phyloP scores from a whole-genome alignment of 2,888 invertebrate genomes.

The Apamea crenata region DNA sequence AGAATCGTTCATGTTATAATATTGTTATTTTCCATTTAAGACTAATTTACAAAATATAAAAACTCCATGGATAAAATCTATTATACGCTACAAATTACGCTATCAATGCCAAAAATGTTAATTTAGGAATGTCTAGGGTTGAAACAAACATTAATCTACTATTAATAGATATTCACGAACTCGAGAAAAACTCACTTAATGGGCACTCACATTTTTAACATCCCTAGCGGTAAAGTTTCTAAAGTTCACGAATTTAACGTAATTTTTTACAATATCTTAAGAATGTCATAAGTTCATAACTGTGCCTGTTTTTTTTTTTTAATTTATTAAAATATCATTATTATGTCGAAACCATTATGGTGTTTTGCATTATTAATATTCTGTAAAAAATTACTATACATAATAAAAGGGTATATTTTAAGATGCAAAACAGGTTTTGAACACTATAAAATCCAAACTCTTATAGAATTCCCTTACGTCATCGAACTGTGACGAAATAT shows the following conservation, averaged over 20 bases:
- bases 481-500: not conserved
- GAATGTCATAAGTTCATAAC: conserved; percentile 37
- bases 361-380: conserved; percentile 27
- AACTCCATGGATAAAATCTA: conserved; percentile 56
- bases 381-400: conserved; percentile 23
- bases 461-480: conserved; percentile 1
- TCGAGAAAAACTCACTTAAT: conserved; percentile 25
- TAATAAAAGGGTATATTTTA: conserved; percentile 6
- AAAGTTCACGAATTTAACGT: conserved; percentile 14
- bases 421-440: conserved; percentile 31
- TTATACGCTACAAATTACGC: conserved; percentile 41
- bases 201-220: conserved; percentile 5
- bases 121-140: conserved; percentile 70
- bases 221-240: not conserved
- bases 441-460: conserved; percentile 34
- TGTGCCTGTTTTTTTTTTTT: not conserved
- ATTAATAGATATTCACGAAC: conserved; percentile 19
- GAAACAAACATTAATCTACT: conserved; percentile 51
- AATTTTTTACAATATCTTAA: conserved; percentile 27
- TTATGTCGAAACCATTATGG: not conserved
- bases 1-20: conserved; percentile 49
- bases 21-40: conserved; percentile 35
- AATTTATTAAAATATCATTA: not conserved
- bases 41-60: conserved; percentile 56
- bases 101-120: conserved; percentile 60